Conservation (phyloP, 2,888 invertebrate species). For the Eupithecia subfuscata region DNA sequence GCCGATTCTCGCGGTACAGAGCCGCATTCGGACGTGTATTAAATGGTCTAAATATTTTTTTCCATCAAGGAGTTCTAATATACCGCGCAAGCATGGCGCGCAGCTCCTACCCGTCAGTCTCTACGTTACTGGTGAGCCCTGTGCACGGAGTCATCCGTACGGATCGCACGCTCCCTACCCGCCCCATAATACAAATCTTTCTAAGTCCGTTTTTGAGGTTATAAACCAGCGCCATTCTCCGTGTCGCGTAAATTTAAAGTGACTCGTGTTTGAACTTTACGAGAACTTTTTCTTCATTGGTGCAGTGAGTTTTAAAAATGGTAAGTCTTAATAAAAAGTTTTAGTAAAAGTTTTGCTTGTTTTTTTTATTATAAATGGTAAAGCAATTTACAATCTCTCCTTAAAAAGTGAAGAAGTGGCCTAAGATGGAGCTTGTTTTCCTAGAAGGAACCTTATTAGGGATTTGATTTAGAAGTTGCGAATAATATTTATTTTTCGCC, state of each 20-base stretch:
- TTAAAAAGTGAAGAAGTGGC: no score
- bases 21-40: constrained; percentile 23
- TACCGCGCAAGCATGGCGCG: constrained; percentile 23
- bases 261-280: not conserved
- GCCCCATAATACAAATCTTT: not conserved
- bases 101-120: constrained; percentile 19
- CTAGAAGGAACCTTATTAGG: no score
- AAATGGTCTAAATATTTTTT: constrained; percentile 21
- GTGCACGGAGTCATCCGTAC: not conserved
- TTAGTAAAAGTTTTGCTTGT: not conserved
- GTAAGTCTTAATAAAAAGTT: not conserved
- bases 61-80: constrained; percentile 16
- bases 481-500: not conserved
- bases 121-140: not conserved
- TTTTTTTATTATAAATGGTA: not conserved
- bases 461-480: not conserved
- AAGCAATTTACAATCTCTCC: no score
- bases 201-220: not conserved
- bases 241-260: not conserved
- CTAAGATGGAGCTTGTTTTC: no score
- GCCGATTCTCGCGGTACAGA: constrained; percentile 16
- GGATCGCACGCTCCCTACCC: not conserved
- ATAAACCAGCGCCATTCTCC: not conserved
- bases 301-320: not conserved
- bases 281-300: not conserved